phyloP scores from a whole-genome alignment of 2,797 vertebrate genomes.

The Knipowitschia caucasica region DNA sequence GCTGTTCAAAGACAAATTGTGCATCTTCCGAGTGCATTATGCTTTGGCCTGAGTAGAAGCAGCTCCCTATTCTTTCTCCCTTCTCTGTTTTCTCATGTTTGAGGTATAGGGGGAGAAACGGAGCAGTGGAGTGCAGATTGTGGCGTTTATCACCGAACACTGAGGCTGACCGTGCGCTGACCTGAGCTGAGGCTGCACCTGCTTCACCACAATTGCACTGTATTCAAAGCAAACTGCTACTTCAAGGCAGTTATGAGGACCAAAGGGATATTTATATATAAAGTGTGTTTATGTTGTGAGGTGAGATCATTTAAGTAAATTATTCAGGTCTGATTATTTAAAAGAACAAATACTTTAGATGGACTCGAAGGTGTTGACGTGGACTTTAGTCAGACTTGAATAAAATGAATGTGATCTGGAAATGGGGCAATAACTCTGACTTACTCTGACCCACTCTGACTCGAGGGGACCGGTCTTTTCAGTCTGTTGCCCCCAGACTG shows the following conservation, averaged over 20 bases:
- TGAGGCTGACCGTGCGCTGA: conserved; percentile 55
- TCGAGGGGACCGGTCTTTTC: no score
- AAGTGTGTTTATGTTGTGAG: no score
- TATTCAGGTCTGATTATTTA: no score
- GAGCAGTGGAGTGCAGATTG: conserved; percentile 19
- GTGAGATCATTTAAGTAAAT: no score
- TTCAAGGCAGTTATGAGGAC: not conserved
- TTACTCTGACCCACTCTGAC: no score
- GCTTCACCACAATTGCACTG: conserved; percentile 18
- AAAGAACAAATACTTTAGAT: no score
- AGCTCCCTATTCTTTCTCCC: conserved; percentile 13
- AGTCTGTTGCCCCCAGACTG: no score
- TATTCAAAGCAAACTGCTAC: conserved; percentile 3
- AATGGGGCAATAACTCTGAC: no score
- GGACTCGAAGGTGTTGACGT: no score
- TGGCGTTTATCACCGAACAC: conserved; percentile 48
- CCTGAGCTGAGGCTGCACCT: conserved; percentile 37
- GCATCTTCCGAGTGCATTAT: conserved; percentile 64
- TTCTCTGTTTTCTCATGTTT: conserved; percentile 25
- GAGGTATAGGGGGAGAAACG: conserved; percentile 24
- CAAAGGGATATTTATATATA: no score
- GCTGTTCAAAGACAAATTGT: conserved; percentile 65
- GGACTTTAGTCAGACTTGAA: no score
- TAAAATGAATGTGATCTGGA: no score
- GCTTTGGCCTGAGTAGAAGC: conserved; percentile 54